Base-by-base conservation (phyloP, 64 coral and sea anemone species). In the Trachythela sp. region DNA sequence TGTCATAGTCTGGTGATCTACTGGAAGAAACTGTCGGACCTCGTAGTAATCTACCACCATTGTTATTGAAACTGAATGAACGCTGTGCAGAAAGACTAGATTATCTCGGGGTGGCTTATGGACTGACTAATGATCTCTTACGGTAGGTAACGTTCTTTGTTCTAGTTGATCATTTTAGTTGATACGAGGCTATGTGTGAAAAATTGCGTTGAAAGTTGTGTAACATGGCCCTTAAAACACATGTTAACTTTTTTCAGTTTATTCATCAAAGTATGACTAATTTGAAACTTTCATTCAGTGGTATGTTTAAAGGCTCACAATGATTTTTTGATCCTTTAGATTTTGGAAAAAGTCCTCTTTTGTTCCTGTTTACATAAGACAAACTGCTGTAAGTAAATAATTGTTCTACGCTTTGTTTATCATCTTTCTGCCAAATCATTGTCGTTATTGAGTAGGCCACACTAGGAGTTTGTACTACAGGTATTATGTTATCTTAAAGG, bases 311-410 rank as follows among this genome's bases (percentile, higher is more conserved):
- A n/a, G n/a, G n/a, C n/a, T n/a, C n/a, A n/a, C n/a, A n/a, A n/a
- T 20, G 3, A n/a, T 1, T 18, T n/a, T 64, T 64, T 17, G 20
- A 64, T 64, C 22, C 20, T 60, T 1, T 45, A 97, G 95, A 86
- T 97, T 97, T 88, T 97, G 95, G 95, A 97, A 97, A 85, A 97
- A 88, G 39, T 94, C 87, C 20, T 85, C 88, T 39, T 97, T 97
- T 84, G 92, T 90, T 45, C 92, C 95, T 2, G 90, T 97, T 9
- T 97, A 97, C 64, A 85, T 97, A 56, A 86, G 95, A 32, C 95
- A 97, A 84, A 97, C 92, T 8, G 87, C 95, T 34, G 95, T 97
- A 85, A 93, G 94, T 84, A 68, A 31, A 8, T 68, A 72, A 29
- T 80, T 38, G 35, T 37, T 9, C 20, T 37, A 18, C n/a, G n/a